These are phyloP conservation scores for Oasisia sp. DNA, from an alignment of 2,888 invertebrate species.

Conservation along the genomic window DNA sequence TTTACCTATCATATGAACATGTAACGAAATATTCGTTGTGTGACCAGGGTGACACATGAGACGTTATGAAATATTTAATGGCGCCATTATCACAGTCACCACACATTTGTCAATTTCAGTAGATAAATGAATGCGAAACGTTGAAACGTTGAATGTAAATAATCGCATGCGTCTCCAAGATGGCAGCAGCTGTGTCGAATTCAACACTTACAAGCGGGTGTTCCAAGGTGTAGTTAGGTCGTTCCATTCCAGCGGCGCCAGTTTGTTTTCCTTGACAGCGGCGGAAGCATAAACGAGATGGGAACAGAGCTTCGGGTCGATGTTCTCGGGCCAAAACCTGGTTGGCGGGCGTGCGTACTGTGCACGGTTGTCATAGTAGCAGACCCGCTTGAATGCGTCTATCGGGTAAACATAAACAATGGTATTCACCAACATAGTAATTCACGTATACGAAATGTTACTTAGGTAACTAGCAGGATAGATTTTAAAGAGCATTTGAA, in stretches of 20 bases:
- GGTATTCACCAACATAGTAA: too few relatives aligned
- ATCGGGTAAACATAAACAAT: not conserved
- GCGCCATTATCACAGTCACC: too few relatives aligned
- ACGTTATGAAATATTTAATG: too few relatives aligned
- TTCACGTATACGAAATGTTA: not conserved
- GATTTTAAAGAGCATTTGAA: not conserved
- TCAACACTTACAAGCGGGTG: not conserved
- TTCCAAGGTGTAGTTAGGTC: not conserved
- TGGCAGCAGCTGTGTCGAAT: not conserved
- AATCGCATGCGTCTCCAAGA: not conserved
- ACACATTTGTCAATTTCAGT: not conserved
- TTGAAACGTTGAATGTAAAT: not conserved
- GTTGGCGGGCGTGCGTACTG: constrained; percentile 92
- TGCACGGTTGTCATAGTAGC: constrained; percentile 99
- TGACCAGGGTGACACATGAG: too few relatives aligned
- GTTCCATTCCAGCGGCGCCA: constrained; percentile 69
- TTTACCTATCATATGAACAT: too few relatives aligned
- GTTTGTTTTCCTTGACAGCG: constrained; percentile 88
- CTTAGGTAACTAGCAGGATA: not conserved
- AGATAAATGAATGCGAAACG: not conserved
- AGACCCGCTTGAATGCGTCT: constrained; percentile 62
- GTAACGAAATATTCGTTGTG: too few relatives aligned
- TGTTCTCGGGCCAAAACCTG: constrained; percentile 93
- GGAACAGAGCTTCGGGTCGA: constrained; percentile 92
- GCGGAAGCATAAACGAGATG: constrained; percentile 97